A percentile compares a stretch with the other conserved stretches of the same genome.
These are phyloP conservation scores for Lepus europaeus DNA, from an alignment of 2,113 vertebrate genomes.

Conservation along the genomic window DNA sequence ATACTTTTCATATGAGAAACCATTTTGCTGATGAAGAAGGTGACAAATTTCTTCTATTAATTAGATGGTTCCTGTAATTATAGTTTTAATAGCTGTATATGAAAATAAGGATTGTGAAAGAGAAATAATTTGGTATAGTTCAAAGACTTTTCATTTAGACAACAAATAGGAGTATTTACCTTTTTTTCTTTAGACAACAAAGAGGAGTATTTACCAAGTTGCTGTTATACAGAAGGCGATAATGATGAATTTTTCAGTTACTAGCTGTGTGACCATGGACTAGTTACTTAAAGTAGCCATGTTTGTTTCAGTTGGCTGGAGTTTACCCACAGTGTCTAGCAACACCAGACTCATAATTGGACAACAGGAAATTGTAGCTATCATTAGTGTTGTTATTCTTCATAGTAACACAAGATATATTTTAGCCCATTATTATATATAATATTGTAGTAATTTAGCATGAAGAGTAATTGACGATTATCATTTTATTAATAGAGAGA, in stretches of 20 bases:
- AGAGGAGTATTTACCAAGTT: background rate
- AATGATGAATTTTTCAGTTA: background rate
- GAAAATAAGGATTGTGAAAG: slow-evolving; percentile 29
- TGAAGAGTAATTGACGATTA: slow-evolving; percentile 38
- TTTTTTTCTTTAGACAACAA: background rate
- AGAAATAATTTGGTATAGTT: slow-evolving; percentile 10
- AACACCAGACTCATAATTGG: slow-evolving; percentile 1
- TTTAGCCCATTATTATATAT: background rate
- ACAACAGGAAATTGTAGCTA: background rate
- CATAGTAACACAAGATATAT: background rate
- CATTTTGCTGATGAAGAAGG: background rate
- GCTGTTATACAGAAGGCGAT: background rate
- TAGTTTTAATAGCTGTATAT: slow-evolving; percentile 28
- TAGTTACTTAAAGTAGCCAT: slow-evolving; percentile 4
- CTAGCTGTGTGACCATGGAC: background rate
- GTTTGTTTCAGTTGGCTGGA: slow-evolving; percentile 29
- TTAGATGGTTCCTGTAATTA: slow-evolving; percentile 47
- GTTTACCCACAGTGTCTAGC: background rate
- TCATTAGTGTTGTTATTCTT: slow-evolving; percentile 28
- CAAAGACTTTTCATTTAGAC: background rate
- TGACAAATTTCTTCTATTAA: background rate
- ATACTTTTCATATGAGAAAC: background rate
- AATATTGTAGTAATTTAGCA: slow-evolving; percentile 45
- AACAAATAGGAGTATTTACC: background rate
- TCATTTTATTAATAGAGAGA: slow-evolving; percentile 59